Evolutionary conservation across 2,113 vertebrate genomes (phyloP), one percentile per base, ranked within the genome.

Genomic region (Marcusenius ussheri): DNA sequence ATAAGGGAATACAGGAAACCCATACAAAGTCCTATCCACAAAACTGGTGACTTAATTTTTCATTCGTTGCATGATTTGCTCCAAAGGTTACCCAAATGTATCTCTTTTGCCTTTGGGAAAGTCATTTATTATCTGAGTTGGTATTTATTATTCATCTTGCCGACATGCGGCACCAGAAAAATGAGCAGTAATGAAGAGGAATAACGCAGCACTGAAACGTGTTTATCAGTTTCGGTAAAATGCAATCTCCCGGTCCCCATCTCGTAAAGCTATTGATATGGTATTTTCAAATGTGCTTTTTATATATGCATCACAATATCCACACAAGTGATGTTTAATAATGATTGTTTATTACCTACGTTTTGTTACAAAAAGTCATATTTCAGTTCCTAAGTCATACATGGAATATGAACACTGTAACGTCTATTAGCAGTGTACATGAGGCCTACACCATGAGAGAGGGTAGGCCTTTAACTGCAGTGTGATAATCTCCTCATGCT

Each of bases 361-460:
- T 90, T 53, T 92, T 89, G 91, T 93, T 93, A 94, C 93, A 95
- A 95, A 95, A 91, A 94, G 74, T 70, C 92, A 90, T 80, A 90
- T 92, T 90, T 74, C 49, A 42, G 90, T 94, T 90, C 91, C 89
- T 90, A 91, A 93, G 90, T 91, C 91, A 92, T 92, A 93, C 92
- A 92, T 90, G 91, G 92, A 83, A 89, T 92, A 85, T 92, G 90
- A 92, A 93, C 91, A 94, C 91, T 91, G 93, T 90, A 91, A 92
- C 90, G 91, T 91, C 89, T 93, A 94, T 94, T 87, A 93, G 93
- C 31, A 87, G 85, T 56, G 56, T 39, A 53, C n/a, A 85, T 50
- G 45, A 39, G n/a, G 13, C 50, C 19, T 2, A 53, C 31, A 19
- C 24, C n/a, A 42, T 35, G 27, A 15, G 93, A 95, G 94, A 94